Conservation (phyloP, 2,113 vertebrate genomes). For the Paracanthobrama guichenoti region DNA sequence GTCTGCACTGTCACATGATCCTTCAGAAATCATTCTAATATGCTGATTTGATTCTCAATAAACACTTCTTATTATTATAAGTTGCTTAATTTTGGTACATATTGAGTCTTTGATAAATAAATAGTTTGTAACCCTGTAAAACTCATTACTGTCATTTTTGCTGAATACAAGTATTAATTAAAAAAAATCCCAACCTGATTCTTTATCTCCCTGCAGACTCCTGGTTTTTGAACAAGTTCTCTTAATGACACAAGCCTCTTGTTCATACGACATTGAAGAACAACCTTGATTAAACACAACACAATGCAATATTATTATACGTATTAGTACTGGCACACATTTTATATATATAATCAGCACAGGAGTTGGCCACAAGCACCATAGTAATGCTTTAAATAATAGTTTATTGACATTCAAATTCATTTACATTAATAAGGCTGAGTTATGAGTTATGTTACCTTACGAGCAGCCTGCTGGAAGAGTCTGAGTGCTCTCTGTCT, state of each 20-base stretch:
- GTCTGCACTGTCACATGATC: neutral
- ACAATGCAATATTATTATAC: neutral
- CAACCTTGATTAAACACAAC: conserved; percentile 67
- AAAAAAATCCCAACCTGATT: conserved; percentile 32
- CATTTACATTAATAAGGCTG: neutral
- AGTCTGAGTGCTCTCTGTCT: conserved; percentile 72
- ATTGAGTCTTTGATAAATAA: neutral
- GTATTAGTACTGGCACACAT: neutral
- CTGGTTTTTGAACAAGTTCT: conserved; percentile 57
- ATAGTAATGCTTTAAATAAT: neutral
- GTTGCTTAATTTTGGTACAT: neutral
- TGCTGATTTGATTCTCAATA: neutral
- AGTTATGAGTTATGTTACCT: conserved; percentile 73
- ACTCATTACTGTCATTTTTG: neutral
- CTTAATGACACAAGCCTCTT: conserved; percentile 72
- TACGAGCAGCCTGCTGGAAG: conserved; percentile 86
- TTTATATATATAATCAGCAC: neutral
- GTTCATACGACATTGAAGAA: conserved; percentile 76
- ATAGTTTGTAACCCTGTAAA: neutral
- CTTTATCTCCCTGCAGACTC: conserved; percentile 52
- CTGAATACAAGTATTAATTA: neutral
- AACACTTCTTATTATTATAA: neutral
- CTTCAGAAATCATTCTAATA: neutral
- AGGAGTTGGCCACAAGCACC: neutral
- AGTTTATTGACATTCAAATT: neutral